These are phyloP conservation scores for Stylophora pistillata DNA, from an alignment of 64 coral and sea anemone genomes.

Conservation along the genomic window DNA sequence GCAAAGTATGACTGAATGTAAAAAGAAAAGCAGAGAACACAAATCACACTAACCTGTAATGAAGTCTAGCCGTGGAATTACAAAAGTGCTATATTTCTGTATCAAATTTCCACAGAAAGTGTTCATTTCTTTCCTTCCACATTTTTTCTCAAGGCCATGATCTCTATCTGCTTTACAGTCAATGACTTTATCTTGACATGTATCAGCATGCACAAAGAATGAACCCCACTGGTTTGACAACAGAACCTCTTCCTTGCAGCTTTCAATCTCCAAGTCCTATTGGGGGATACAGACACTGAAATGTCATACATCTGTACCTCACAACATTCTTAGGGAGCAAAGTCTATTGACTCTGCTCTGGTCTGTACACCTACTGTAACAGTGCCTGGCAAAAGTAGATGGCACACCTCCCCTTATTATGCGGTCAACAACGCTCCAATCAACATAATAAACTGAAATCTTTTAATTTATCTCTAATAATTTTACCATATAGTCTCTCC, in stretches of 20 bases:
- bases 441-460: too few species aligned
- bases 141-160: slow-evolving; percentile 14
- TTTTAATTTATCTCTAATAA: too few species aligned
- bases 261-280: slow-evolving; percentile 77
- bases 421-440: too few species aligned
- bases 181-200: neutral
- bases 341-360: too few species aligned
- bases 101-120: slow-evolving; percentile 80
- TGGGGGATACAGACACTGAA: neutral
- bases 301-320: too few species aligned
- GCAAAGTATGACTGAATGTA: neutral
- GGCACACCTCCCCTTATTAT: too few species aligned
- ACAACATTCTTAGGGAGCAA: too few species aligned
- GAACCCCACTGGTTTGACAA: slow-evolving; percentile 86
- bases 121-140: slow-evolving; percentile 52
- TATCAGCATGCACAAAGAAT: slow-evolving; percentile 53
- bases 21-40: neutral
- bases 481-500: too few species aligned
- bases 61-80: slow-evolving; percentile 88
- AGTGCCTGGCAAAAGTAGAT: too few species aligned
- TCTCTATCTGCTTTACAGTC: neutral
- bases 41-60: slow-evolving; percentile 61
- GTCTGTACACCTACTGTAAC: too few species aligned
- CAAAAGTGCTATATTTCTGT: slow-evolving; percentile 73
- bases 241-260: slow-evolving; percentile 80